These are phyloP conservation scores for Penaeus japonicus DNA, from an alignment of 1,140 invertebrate species.

Conservation along the genomic window DNA sequence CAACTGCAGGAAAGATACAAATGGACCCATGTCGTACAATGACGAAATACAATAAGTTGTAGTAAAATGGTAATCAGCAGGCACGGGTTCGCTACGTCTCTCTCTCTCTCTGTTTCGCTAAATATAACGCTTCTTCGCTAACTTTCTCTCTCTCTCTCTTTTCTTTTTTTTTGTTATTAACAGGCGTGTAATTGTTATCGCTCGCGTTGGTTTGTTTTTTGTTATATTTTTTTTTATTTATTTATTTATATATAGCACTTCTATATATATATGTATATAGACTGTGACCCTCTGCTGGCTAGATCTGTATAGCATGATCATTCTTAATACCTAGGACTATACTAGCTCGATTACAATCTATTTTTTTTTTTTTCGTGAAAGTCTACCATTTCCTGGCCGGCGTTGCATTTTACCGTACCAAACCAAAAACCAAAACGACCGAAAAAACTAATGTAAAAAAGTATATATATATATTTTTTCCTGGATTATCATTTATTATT, in stretches of 20 bases:
- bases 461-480: constrained; percentile 48
- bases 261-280: not conserved
- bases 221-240: no score
- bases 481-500: constrained; percentile 31
- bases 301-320: not conserved
- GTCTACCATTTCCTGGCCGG: not conserved
- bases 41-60: not conserved
- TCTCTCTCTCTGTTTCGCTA: not conserved
- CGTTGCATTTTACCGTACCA: constrained; percentile 4
- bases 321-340: constrained; percentile 26
- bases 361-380: not conserved
- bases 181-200: no score
- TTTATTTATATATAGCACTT: no score
- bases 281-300: not conserved
- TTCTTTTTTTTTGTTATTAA: no score
- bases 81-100: constrained; percentile 4
- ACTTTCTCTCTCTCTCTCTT: not conserved
- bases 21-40: constrained; percentile 42
- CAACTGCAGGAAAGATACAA: constrained; percentile 37
- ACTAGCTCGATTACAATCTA: not conserved
- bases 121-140: not conserved
- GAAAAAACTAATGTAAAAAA: constrained; percentile 36
- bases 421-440: constrained; percentile 24
- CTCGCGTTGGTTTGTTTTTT: no score
- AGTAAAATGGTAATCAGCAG: constrained; percentile 4